Percentiles rank a stretch among this genome's conserved stretches.
Evolutionary conservation across 1,140 invertebrate genomes (phyloP).

Genomic region (Aradophagus sp.): DNA sequence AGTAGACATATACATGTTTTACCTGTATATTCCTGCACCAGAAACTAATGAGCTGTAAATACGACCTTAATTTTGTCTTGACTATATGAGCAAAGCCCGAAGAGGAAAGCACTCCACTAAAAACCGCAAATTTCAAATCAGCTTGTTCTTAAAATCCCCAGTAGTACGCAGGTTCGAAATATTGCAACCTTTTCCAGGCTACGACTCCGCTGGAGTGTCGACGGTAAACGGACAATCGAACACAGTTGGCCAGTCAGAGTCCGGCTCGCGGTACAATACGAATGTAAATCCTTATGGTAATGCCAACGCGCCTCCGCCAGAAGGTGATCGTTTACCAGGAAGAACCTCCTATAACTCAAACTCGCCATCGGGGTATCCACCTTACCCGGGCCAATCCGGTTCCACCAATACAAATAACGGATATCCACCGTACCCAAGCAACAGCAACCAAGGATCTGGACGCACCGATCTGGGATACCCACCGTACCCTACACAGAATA

Average conservation of each 20-base stretch:
- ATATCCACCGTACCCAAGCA: conserved; percentile 55
- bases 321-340: conserved; percentile 45
- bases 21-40: too few relatives aligned
- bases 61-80: too few relatives aligned
- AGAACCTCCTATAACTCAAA: conserved; percentile 49
- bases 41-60: too few relatives aligned
- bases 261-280: conserved; percentile 36
- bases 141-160: too few relatives aligned
- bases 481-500: conserved; percentile 65
- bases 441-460: conserved; percentile 24
- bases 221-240: conserved; percentile 65
- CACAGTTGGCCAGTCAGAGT: conserved; percentile 27
- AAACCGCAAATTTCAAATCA: too few relatives aligned
- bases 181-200: conserved; percentile 66
- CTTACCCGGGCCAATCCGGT: conserved; percentile 59
- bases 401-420: conserved; percentile 52
- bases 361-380: conserved; percentile 60
- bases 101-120: too few relatives aligned
- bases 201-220: conserved; percentile 67
- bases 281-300: conserved; percentile 68
- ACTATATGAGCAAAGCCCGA: too few relatives aligned
- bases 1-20: too few relatives aligned
- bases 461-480: conserved; percentile 62
- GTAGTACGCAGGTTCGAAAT: conserved; percentile 24
- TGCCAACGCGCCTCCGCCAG: conserved; percentile 68